Percentiles rank a stretch among this genome's conserved stretches.
phyloP scores from a whole-genome alignment of 2,797 vertebrate species.

The Melanotaenia parkinsoni region DNA sequence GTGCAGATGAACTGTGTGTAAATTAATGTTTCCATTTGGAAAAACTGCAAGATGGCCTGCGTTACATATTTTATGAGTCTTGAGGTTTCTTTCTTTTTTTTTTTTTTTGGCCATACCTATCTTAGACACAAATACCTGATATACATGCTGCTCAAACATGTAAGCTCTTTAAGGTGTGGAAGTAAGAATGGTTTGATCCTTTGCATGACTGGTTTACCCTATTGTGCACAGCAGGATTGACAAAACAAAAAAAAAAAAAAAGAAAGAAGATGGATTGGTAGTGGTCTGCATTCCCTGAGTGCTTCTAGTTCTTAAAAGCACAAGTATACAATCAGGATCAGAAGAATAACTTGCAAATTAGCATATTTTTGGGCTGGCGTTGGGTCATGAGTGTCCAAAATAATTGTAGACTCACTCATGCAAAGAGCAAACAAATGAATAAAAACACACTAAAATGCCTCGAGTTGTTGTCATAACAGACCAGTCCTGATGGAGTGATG shows the following conservation, averaged over 20 bases:
- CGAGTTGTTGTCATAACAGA: constrained; percentile 73
- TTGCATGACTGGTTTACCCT: not conserved
- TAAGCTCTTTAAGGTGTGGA: constrained; percentile 24
- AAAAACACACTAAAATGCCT: constrained; percentile 50
- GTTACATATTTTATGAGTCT: constrained; percentile 76
- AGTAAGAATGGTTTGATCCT: not conserved
- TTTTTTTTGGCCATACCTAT: constrained; percentile 51
- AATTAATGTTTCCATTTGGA: constrained; percentile 68
- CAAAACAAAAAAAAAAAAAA: too few species aligned
- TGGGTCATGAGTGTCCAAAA: constrained; percentile 44
- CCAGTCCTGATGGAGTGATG: constrained; percentile 69
- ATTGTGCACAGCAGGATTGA: constrained; percentile 28
- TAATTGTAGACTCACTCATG: constrained; percentile 24
- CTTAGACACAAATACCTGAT: constrained; percentile 66
- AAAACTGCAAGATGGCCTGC: constrained; percentile 73
- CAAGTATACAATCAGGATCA: constrained; percentile 18
- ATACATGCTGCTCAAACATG: constrained; percentile 60
- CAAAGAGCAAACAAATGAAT: constrained; percentile 33
- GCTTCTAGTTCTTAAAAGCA: constrained; percentile 9
- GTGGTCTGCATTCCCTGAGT: too few species aligned
- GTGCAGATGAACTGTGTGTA: constrained; percentile 37
- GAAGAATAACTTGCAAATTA: constrained; percentile 43
- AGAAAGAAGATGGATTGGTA: too few species aligned
- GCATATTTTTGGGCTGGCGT: constrained; percentile 61
- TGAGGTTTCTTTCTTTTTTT: constrained; percentile 67